Percentiles rank a stretch among this genome's conserved stretches.
Evolutionary conservation across 1,140 invertebrate species (phyloP).

Genomic region (Scaptomyza hsui): DNA sequence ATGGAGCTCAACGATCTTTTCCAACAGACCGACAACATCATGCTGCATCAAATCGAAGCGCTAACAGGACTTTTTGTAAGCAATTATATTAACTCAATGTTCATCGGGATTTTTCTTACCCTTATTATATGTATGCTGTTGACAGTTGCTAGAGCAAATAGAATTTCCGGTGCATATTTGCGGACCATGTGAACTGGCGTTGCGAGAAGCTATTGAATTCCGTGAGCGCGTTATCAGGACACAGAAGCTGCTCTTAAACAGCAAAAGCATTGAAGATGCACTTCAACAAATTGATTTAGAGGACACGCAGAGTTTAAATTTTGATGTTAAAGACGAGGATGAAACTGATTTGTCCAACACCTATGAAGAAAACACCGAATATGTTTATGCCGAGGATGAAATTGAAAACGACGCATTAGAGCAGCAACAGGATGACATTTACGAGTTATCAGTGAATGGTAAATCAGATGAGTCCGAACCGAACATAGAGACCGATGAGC

Average conservation of each 20-base stretch:
- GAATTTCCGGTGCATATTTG: slow-evolving; percentile 56
- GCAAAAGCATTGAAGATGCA: slow-evolving; percentile 1
- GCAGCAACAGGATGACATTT: neutral
- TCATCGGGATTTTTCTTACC: neutral
- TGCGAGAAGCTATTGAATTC: slow-evolving; percentile 54
- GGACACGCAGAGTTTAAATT: slow-evolving; percentile 5
- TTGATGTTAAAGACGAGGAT: neutral
- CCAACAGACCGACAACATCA: slow-evolving; percentile 46
- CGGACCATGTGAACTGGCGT: slow-evolving; percentile 53
- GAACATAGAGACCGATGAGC: neutral
- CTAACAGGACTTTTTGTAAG: slow-evolving; percentile 63
- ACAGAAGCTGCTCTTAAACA: slow-evolving; percentile 46
- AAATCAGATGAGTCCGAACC: neutral
- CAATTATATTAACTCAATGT: neutral
- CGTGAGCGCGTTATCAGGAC: slow-evolving; percentile 58
- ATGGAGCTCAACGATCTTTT: slow-evolving; percentile 44
- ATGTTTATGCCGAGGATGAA: neutral
- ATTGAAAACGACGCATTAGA: neutral
- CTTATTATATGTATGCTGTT: neutral
- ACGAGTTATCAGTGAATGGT: neutral
- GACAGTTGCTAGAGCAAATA: slow-evolving; percentile 32
- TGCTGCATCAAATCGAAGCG: slow-evolving; percentile 62
- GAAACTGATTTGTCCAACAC: neutral
- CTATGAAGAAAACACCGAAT: slow-evolving; percentile 8
- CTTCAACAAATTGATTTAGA: slow-evolving; percentile 36